These are phyloP conservation scores for Colaptes auratus DNA, from an alignment of 2,113 vertebrate genomes.

Conservation along the genomic window DNA sequence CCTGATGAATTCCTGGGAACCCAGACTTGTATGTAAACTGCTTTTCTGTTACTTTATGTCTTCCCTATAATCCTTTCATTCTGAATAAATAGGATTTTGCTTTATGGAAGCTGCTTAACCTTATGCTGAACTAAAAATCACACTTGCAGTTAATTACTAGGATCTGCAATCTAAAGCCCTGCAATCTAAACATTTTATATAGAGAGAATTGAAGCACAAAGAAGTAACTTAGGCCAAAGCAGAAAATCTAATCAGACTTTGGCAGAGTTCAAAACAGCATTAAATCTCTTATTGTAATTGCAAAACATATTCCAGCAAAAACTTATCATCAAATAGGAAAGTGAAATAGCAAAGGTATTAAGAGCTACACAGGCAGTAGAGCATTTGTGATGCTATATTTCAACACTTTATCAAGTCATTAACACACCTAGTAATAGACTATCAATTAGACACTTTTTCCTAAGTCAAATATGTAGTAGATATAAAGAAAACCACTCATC, in stretches of 20 bases:
- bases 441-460: background rate
- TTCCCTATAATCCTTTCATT: slow-evolving; percentile 40
- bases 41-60: slow-evolving; percentile 16
- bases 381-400: background rate
- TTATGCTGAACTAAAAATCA: slow-evolving; percentile 64
- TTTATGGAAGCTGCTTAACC: slow-evolving; percentile 62
- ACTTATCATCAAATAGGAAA: slow-evolving; percentile 13
- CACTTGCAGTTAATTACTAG: slow-evolving; percentile 65
- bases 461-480: background rate
- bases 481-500: background rate
- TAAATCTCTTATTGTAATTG: slow-evolving; percentile 57
- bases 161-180: slow-evolving; percentile 34
- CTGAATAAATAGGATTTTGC: slow-evolving; percentile 59
- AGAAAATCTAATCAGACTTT: slow-evolving; percentile 63
- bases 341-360: slow-evolving; percentile 24
- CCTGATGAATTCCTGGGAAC: background rate
- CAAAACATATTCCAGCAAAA: slow-evolving; percentile 45
- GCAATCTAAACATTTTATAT: slow-evolving; percentile 48
- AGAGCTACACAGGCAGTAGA: background rate
- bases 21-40: background rate
- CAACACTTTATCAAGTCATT: slow-evolving; percentile 9
- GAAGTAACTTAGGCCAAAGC: slow-evolving; percentile 37
- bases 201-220: slow-evolving; percentile 53
- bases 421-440: background rate
- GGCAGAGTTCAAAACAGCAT: slow-evolving; percentile 52